Base-by-base conservation (phyloP, 2,113 vertebrate genomes). In the Lophotis ruficrista region DNA sequence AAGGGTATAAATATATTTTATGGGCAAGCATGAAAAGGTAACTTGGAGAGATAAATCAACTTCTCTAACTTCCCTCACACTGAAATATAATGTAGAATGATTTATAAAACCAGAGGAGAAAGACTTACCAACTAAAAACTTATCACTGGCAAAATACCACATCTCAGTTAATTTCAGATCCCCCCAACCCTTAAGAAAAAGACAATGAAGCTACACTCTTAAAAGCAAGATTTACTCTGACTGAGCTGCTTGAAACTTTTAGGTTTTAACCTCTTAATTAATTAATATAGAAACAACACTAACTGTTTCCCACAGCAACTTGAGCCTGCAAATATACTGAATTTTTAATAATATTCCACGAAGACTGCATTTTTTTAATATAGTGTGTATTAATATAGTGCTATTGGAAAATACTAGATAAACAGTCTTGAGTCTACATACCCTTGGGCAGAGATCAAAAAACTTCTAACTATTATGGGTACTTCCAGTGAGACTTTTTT, bases 101-200 rank as follows among this genome's bases (percentile, higher is more conserved):
- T 53, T 66, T 83, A 79, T 45, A 87, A 94, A 95, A 87, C 17
- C n/a, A 87, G 30, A 86, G 17, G 15, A 92, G 38, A 93, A 92
- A 72, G 45, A 82, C 18, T 86, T 48, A 60, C 4, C 70, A 78
- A 30, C 37, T 56, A 58, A 64, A 37, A 92, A 73, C 37, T 58
- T 61, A 70, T 10, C 37, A 78, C 23, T 77, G 56, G 54, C 27
- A 80, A 92, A 90, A 92, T 5, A 87, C 28, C 38, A 28, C 53
- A 56, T 41, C 57, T 66, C 53, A 48, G 41, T 22, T 83, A 19
- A 69, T 60, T 86, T 60, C 72, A 84, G 60, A 65, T 62, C 21
- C 22, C 33, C 13, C 15, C 54, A 91, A 17, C 5, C 35, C 64
- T 47, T 54, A 58, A 43, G 38, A 48, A 81, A 90, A 72, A 86